Conservation (phyloP, 2,113 vertebrate species). For the Tragelaphus imberbis region DNA sequence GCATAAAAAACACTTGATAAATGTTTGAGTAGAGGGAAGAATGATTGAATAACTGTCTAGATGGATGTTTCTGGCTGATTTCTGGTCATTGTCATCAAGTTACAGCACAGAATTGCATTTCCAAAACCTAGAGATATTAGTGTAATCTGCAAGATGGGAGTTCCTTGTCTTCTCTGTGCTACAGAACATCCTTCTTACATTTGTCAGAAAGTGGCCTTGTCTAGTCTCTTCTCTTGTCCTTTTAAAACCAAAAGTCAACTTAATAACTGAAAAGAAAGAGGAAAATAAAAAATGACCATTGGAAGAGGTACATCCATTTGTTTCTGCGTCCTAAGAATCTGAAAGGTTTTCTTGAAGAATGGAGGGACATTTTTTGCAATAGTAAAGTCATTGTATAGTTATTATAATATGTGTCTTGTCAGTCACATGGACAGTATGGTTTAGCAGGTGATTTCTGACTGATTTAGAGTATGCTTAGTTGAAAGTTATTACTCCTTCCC, state of each 20-base stretch:
- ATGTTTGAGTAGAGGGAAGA: background rate
- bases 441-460: background rate
- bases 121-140: background rate
- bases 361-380: background rate
- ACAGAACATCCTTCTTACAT: background rate
- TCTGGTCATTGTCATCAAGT: background rate
- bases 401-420: background rate
- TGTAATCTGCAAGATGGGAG: background rate
- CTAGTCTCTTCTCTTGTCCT: background rate
- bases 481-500: background rate
- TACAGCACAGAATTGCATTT: background rate
- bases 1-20: background rate
- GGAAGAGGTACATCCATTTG: background rate
- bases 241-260: background rate
- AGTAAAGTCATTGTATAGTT: background rate
- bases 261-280: background rate
- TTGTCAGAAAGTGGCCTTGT: background rate
- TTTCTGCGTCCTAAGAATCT: background rate
- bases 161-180: background rate
- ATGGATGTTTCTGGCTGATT: background rate
- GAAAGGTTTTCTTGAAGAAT: slow-evolving; percentile 6
- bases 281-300: background rate
- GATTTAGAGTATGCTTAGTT: background rate
- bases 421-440: background rate
- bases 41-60: background rate